Conservation (phyloP, 2,888 invertebrate genomes). For the Drosophila cognata region DNA sequence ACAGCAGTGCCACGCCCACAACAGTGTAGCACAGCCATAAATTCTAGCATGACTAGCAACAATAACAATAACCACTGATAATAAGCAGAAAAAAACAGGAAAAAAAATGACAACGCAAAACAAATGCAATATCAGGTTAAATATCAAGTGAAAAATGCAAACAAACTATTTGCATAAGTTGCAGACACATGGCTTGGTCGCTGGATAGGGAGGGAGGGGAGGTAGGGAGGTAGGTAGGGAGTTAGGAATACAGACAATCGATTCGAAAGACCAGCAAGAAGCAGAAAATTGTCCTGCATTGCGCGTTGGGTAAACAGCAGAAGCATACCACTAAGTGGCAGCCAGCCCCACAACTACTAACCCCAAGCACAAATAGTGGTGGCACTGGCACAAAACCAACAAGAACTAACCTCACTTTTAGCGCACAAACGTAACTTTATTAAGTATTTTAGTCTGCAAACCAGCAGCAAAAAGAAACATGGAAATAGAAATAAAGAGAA, state of each 20-base stretch:
- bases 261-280: constrained; percentile 19
- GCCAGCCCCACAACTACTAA: not conserved
- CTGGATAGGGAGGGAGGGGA: too few relatives aligned
- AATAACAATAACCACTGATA: constrained; percentile 34
- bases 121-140: constrained; percentile 64
- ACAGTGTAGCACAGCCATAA: constrained; percentile 40
- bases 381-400: constrained; percentile 10
- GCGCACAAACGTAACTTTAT: constrained; percentile 46
- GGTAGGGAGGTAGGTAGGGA: not conserved
- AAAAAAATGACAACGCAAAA: constrained; percentile 27
- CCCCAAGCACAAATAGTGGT: not conserved
- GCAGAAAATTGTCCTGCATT: constrained; percentile 28
- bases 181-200: not conserved
- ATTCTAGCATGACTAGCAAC: constrained; percentile 47
- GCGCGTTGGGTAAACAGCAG: constrained; percentile 56
- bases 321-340: constrained; percentile 33
- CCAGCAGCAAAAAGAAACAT: not conserved
- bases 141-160: constrained; percentile 74
- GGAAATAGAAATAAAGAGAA: not conserved
- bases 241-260: constrained; percentile 28
- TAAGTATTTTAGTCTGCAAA: constrained; percentile 40
- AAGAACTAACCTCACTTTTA: constrained; percentile 20
- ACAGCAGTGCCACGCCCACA: constrained; percentile 44
- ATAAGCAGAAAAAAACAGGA: constrained; percentile 18
- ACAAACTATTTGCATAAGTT: constrained; percentile 71